phyloP scores from a whole-genome alignment of 2,113 vertebrate genomes.

The Ceyx melanurus region DNA sequence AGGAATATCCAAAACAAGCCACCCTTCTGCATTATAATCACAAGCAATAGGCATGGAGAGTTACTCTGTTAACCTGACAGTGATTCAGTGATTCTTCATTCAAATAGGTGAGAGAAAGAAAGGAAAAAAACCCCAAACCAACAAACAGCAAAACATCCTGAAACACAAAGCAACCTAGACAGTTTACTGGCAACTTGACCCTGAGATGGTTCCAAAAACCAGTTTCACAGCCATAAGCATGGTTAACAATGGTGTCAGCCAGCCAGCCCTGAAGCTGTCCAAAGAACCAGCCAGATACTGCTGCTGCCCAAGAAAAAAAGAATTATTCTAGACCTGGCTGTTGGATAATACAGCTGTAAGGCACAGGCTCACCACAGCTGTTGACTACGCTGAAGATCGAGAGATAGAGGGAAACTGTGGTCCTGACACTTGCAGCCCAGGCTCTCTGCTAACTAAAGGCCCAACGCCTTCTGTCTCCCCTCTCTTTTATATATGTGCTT shows the following conservation, averaged over 20 bases:
- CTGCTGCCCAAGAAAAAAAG: conserved; percentile 26
- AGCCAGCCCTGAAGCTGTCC: conserved; percentile 59
- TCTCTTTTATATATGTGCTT: not conserved
- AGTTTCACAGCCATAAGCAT: conserved; percentile 47
- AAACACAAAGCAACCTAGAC: conserved; percentile 47
- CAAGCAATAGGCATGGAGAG: not conserved
- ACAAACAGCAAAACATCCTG: not conserved
- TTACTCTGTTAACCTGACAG: conserved; percentile 48
- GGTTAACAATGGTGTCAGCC: conserved; percentile 61
- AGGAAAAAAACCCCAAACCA: not conserved
- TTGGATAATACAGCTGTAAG: conserved; percentile 76
- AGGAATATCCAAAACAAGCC: conserved; percentile 49
- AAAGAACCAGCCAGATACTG: conserved; percentile 58
- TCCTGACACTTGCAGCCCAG: conserved; percentile 17
- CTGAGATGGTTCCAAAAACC: conserved; percentile 43
- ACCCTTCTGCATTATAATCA: conserved; percentile 18
- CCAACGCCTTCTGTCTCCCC: not conserved
- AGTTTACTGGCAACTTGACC: conserved; percentile 68
- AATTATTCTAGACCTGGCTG: conserved; percentile 52
- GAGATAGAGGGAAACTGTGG: conserved; percentile 15
- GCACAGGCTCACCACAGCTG: conserved; percentile 63
- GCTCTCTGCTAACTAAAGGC: conserved; percentile 44
- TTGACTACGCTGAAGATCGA: conserved; percentile 49
- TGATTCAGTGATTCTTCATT: conserved; percentile 3
- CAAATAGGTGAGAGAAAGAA: conserved; percentile 35